Base-by-base conservation (phyloP, 2,797 vertebrate species). In the Urophycis tenuis region DNA sequence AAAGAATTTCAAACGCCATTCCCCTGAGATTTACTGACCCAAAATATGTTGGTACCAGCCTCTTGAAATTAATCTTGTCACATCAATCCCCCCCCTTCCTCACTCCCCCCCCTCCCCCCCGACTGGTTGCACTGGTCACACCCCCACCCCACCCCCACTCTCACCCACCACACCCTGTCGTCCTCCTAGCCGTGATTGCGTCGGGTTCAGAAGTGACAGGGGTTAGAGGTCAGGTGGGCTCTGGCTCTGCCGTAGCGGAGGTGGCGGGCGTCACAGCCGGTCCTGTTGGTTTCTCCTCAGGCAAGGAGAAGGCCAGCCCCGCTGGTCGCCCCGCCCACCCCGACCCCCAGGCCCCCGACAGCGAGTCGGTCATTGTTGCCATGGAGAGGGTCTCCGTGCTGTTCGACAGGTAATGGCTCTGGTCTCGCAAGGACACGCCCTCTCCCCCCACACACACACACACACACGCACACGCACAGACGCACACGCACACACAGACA, bases 311-410 rank as follows among this genome's bases (percentile, higher is more conserved):
- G 85, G 90, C 93, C 88, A 98, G 97, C 85, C 96, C 97, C 0
- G 94, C 97, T 1, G 91, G 93, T 74, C 94, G 94, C 81, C 87
- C 92, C 1, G 75, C 92, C 30, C 95, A 96, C 81, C 79, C 92
- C 35, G 96, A 95, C 87, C 92, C 94, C 7, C 89, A 94, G 11
- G 92, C 94, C 77, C 96, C 97, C 0, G 98, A 99, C 92, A 98
- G 95, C 2, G 98, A 99, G 85, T 98, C 98, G 0, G 94, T 99
- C 86, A 99, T 99, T 0, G 96, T 99, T 4, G 97, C 98, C 67
- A 99, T 99, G 98, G 97, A 99, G 89, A 94, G 97, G 3, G 96
- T 99, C 5, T 99, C 98, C 30, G 96, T 99, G 76, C 97, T 99
- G 67, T 99, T 99, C 8, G 98, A 99, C 92, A 96, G 97, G 98